Evolutionary conservation across 2,888 invertebrate species (phyloP), one percentile per base, ranked within the genome.

Genomic region (Microctonus brassicae): DNA sequence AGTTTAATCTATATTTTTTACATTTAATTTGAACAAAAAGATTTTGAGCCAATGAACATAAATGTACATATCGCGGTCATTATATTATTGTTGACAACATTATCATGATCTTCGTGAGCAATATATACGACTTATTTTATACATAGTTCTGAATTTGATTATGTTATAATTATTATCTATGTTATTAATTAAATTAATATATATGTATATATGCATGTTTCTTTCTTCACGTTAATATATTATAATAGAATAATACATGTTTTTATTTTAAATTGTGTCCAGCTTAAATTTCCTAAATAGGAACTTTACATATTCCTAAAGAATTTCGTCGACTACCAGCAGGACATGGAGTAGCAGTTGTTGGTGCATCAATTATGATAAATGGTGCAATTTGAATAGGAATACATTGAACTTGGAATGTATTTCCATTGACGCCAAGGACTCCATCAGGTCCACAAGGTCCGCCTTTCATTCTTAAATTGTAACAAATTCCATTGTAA

Each of bases 401-500:
- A 0, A 91, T 87, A 80, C 94, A 94, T 74, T 90, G 89, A 1
- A 94, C 81, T 62, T 88, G 83, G 62, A 92, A 84, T 0, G 90
- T 91, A 0, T 89, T 90, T 0, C 91, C 89, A 81, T 94, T 92
- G 0, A 94, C 91, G 5, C 89, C 90, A 17, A 94, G 85, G 1
- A 90, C 89, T 17, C 85, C 88, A 0, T 87, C 86, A 0, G 86
- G 83, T 39, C 87, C 84, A 79, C 92, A 92, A 0, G 91, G 88
- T 0, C 84, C 85, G 17, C 86, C 86, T 0, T 77, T 78, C 58
- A 84, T 82, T 42, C 83, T 84, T 53, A 90, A 73, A 82, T 87
- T 26, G 87, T 89, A 89, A 78, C 92, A 93, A 36, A 85, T 86
- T 0, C 88, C 88, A 36, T 90, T 87, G 79, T 84, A 90, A 77